phyloP scores from a whole-genome alignment of 2,888 invertebrate species.

The Apamea anceps region DNA sequence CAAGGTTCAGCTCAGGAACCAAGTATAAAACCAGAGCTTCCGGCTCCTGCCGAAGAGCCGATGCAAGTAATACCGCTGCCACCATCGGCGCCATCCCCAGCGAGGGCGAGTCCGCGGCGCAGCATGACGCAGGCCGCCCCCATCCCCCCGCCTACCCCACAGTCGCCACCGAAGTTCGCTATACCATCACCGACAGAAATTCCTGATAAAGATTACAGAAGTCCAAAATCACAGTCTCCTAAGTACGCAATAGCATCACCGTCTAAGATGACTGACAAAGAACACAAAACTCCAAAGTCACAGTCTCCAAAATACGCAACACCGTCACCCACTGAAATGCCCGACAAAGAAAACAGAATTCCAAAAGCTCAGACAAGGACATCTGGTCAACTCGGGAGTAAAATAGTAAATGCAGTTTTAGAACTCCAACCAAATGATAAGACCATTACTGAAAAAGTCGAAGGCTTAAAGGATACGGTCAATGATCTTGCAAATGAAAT shows the following conservation, averaged over 20 bases:
- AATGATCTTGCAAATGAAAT: constrained; percentile 71
- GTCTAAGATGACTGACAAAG: constrained; percentile 9
- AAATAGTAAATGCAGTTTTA: constrained; percentile 65
- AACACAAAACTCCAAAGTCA: constrained; percentile 42
- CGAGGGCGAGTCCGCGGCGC: constrained; percentile 29
- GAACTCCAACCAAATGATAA: constrained; percentile 72
- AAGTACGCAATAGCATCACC: constrained; percentile 16
- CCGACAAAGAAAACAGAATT: constrained; percentile 38
- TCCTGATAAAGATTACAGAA: constrained; percentile 12
- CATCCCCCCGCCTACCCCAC: constrained; percentile 5
- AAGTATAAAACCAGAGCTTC: constrained; percentile 44
- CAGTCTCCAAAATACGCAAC: constrained; percentile 19
- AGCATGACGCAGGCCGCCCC: constrained; percentile 25
- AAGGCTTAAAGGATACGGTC: constrained; percentile 75
- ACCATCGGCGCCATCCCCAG: not conserved
- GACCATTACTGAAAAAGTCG: constrained; percentile 74
- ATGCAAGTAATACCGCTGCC: constrained; percentile 5
- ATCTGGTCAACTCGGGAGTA: constrained; percentile 59
- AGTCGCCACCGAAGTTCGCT: constrained; percentile 21
- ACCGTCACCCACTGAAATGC: not conserved
- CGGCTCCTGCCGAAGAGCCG: constrained; percentile 14
- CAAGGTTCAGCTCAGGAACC: constrained; percentile 50
- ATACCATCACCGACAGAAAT: constrained; percentile 13
- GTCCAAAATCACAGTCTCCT: constrained; percentile 37
- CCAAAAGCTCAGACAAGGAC: constrained; percentile 53